These are phyloP conservation scores for Euleptes europaea DNA, from an alignment of 2,113 vertebrate genomes.

Conservation along the genomic window DNA sequence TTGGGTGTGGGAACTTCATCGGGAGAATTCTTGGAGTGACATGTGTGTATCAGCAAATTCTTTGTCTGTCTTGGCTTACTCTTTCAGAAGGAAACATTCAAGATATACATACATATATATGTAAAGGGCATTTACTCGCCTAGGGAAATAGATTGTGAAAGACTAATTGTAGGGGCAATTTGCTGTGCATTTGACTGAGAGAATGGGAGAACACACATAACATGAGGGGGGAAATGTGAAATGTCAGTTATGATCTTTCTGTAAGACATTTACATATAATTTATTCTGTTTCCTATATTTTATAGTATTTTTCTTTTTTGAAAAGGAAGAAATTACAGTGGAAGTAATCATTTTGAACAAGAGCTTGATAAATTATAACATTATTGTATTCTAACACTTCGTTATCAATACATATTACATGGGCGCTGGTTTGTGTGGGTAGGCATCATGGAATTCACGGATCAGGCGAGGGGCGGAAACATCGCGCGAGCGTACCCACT, in stretches of 20 bases:
- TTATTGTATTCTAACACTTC: neutral
- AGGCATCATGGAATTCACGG: too few relatives aligned
- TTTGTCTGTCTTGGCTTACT: constrained; percentile 75
- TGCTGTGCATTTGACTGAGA: neutral
- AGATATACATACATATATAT: constrained; percentile 57
- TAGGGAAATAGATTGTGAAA: constrained; percentile 21
- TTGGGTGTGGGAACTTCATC: constrained; percentile 77
- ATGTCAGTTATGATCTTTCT: neutral
- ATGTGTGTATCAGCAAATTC: constrained; percentile 80
- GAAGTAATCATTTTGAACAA: neutral
- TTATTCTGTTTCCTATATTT: neutral
- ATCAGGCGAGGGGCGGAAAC: too few relatives aligned
- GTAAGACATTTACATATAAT: neutral
- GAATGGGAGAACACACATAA: constrained; percentile 8
- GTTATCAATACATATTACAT: neutral
- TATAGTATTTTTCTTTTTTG: neutral
- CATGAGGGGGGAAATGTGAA: neutral
- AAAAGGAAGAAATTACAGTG: neutral
- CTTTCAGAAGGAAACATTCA: constrained; percentile 66
- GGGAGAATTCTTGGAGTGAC: constrained; percentile 81
- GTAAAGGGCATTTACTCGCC: constrained; percentile 41
- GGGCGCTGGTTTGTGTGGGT: too few relatives aligned
- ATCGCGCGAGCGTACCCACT: too few relatives aligned
- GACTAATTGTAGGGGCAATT: constrained; percentile 32
- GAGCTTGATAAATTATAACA: neutral